Evolutionary conservation across 37 sponge, comb jelly and placozoan genomes (phyloP).

Genomic region (Spongia lamella): DNA sequence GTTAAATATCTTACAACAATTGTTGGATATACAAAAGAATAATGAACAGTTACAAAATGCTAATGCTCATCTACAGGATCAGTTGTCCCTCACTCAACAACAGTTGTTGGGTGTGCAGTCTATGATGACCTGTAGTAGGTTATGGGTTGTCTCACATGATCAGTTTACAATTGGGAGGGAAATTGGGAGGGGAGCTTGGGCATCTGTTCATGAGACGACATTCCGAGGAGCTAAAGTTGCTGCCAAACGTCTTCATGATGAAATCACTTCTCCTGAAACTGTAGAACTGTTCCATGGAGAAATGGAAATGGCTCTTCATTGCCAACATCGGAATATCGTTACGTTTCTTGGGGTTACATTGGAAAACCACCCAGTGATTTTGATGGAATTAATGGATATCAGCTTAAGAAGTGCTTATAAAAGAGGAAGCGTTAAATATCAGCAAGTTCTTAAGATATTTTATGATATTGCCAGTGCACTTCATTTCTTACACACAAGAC

Average conservation of each 20-base stretch:
- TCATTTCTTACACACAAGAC: constrained; percentile 60
- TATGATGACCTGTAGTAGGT: no score
- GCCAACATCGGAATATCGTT: constrained; percentile 72
- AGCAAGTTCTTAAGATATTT: constrained; percentile 42
- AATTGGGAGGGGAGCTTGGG: constrained; percentile 70
- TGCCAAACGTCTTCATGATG: constrained; percentile 57
- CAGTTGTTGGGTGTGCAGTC: no score
- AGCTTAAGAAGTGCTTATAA: constrained; percentile 43
- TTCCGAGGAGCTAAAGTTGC: constrained; percentile 63
- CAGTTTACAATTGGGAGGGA: constrained; percentile 8
- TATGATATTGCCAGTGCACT: constrained; percentile 61
- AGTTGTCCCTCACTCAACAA: no score
- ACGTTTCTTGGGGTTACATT: constrained; percentile 67
- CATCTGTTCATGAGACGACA: constrained; percentile 43
- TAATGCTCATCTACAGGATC: no score
- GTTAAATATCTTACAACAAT: no score
- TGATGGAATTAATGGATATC: constrained; percentile 69
- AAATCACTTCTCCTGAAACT: constrained; percentile 45
- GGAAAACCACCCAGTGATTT: constrained; percentile 38
- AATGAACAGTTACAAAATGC: no score
- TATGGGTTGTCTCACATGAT: no score
- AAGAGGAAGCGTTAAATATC: constrained; percentile 11
- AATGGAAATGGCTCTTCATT: constrained; percentile 52
- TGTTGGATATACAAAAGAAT: no score
- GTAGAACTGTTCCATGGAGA: constrained; percentile 43